phyloP scores from a whole-genome alignment of 2,113 vertebrate genomes.

The Tiliqua scincoides region DNA sequence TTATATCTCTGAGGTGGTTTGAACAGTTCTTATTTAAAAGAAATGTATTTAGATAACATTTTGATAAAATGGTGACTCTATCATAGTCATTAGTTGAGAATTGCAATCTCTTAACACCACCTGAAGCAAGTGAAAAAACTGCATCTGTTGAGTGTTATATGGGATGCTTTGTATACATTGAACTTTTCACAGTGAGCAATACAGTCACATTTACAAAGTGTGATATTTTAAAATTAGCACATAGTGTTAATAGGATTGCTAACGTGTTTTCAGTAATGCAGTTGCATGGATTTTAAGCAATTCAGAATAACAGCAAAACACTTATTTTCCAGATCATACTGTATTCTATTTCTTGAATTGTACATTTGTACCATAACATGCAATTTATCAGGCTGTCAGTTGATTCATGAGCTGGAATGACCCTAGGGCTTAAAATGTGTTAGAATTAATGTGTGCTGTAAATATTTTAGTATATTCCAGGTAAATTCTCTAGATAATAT shows the following conservation, averaged over 20 bases:
- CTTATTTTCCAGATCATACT: not conserved
- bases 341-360: not conserved
- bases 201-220: not conserved
- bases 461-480: not conserved
- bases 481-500: not conserved
- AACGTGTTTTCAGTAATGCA: not conserved
- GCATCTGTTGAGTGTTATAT: not conserved
- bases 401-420: not conserved
- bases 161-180: not conserved
- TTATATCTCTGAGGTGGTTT: not conserved
- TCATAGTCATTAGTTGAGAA: not conserved
- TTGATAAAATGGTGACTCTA: not conserved
- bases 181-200: not conserved
- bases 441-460: not conserved
- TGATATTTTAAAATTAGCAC: not conserved
- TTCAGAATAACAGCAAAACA: not conserved
- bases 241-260: not conserved
- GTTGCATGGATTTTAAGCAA: not conserved
- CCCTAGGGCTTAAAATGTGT: not conserved
- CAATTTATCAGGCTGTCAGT: not conserved
- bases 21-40: not conserved
- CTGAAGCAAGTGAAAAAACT: not conserved
- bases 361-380: not conserved
- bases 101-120: not conserved
- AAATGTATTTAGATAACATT: not conserved